Evolutionary conservation across 2,113 vertebrate species (phyloP).

Genomic region (Chionis minor): DNA sequence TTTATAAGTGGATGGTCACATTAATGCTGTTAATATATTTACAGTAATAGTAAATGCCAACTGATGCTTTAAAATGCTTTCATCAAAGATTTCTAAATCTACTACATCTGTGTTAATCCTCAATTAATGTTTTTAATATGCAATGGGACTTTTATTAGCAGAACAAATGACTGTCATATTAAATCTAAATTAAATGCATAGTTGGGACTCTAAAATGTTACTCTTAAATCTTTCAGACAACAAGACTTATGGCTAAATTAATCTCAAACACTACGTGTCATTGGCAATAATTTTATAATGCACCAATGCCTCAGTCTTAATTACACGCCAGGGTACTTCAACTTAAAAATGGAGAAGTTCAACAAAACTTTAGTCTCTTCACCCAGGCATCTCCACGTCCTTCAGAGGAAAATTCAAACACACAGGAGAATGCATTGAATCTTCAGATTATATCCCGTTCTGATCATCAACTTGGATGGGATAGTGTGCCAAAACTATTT

Average conservation of each 20-base stretch:
- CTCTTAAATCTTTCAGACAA: slow-evolving; percentile 27
- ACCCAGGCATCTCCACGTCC: not conserved
- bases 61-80: not conserved
- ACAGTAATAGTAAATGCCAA: not conserved
- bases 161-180: slow-evolving; percentile 48
- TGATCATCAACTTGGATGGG: not conserved
- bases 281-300: not conserved
- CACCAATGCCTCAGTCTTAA: not conserved
- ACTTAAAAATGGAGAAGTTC: not conserved
- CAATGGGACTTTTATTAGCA: slow-evolving; percentile 23
- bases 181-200: slow-evolving; percentile 42
- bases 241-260: slow-evolving; percentile 21
- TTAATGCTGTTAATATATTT: not conserved
- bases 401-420: not conserved
- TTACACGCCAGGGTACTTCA: not conserved
- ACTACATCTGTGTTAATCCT: slow-evolving; percentile 25
- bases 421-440: not conserved
- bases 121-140: slow-evolving; percentile 52
- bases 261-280: not conserved
- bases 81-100: slow-evolving; percentile 27
- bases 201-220: slow-evolving; percentile 3
- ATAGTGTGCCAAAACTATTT: not conserved
- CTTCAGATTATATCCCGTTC: not conserved
- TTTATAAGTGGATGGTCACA: not conserved
- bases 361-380: not conserved